These are phyloP conservation scores for Zoanthus sociatus DNA, from an alignment of 92 coral and sea anemone species.

Conservation along the genomic window DNA sequence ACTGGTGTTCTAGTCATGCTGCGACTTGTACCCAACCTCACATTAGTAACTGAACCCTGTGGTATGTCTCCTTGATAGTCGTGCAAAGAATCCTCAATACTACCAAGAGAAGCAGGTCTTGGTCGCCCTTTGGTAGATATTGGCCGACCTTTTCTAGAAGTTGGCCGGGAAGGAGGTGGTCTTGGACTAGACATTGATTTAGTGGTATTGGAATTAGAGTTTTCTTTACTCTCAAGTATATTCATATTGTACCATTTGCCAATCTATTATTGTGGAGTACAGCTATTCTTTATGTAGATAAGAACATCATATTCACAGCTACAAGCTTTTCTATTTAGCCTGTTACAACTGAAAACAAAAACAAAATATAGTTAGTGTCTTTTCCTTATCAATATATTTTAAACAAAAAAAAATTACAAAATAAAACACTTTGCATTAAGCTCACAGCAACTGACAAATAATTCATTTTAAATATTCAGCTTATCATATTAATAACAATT, in stretches of 20 bases:
- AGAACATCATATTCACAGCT: no score
- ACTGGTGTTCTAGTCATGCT: background rate
- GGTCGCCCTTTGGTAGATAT: constrained; percentile 79
- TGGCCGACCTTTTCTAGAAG: constrained; percentile 69
- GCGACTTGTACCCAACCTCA: background rate
- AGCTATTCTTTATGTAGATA: no score
- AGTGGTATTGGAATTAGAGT: background rate
- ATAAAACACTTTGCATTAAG: no score
- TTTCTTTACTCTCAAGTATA: constrained; percentile 6
- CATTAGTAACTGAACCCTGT: background rate
- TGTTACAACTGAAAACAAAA: no score
- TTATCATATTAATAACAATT: no score
- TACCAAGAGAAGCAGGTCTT: constrained; percentile 47
- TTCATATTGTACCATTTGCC: background rate
- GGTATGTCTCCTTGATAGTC: background rate
- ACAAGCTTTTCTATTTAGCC: no score
- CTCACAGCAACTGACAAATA: no score
- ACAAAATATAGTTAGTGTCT: no score
- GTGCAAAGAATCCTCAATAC: constrained; percentile 15
- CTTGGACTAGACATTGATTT: constrained; percentile 54
- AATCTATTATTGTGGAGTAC: background rate
- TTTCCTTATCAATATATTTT: no score
- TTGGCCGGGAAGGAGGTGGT: constrained; percentile 72
- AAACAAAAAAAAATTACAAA: no score
- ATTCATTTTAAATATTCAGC: no score